Evolutionary conservation across 2,888 invertebrate species (phyloP).

Genomic region (Notodonta dromedarius): DNA sequence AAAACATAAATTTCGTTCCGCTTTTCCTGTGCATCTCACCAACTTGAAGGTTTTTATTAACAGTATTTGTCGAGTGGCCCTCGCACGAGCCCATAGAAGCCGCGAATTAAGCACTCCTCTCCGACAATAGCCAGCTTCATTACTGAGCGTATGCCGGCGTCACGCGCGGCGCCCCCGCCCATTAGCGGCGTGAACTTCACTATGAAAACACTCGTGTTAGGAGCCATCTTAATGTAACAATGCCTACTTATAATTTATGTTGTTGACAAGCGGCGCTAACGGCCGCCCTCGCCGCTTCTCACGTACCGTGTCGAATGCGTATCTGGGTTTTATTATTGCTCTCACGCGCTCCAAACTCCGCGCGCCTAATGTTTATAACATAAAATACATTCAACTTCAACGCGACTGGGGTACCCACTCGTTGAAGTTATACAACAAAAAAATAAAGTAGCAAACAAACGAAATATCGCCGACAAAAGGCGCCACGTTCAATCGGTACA

Average conservation of each 20-base stretch:
- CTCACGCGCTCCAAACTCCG: slow-evolving; percentile 23
- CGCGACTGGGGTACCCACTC: background rate
- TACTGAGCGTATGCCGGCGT: slow-evolving; percentile 77
- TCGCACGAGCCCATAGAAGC: slow-evolving; percentile 59
- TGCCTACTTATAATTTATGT: slow-evolving; percentile 78
- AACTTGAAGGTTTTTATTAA: slow-evolving; percentile 48
- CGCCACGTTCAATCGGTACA: slow-evolving; percentile 64
- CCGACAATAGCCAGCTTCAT: slow-evolving; percentile 79
- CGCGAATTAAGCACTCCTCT: slow-evolving; percentile 75
- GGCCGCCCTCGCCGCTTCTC: slow-evolving; percentile 53
- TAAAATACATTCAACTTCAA: slow-evolving; percentile 24
- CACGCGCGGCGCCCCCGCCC: slow-evolving; percentile 76
- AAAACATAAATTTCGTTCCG: slow-evolving; percentile 36
- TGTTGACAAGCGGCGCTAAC: slow-evolving; percentile 76
- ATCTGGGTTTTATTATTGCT: slow-evolving; percentile 71
- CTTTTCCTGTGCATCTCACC: slow-evolving; percentile 42
- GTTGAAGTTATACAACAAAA: slow-evolving; percentile 5
- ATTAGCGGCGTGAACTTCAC: slow-evolving; percentile 71
- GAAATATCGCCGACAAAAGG: slow-evolving; percentile 34
- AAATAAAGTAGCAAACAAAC: slow-evolving; percentile 1
- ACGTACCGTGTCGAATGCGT: slow-evolving; percentile 55
- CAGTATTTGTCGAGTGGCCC: slow-evolving; percentile 55
- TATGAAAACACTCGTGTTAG: slow-evolving; percentile 74
- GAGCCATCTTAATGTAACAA: slow-evolving; percentile 72
- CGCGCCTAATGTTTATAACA: slow-evolving; percentile 24